Conservation (phyloP, 2,113 vertebrate genomes). For the Periophthalmus modestus region DNA sequence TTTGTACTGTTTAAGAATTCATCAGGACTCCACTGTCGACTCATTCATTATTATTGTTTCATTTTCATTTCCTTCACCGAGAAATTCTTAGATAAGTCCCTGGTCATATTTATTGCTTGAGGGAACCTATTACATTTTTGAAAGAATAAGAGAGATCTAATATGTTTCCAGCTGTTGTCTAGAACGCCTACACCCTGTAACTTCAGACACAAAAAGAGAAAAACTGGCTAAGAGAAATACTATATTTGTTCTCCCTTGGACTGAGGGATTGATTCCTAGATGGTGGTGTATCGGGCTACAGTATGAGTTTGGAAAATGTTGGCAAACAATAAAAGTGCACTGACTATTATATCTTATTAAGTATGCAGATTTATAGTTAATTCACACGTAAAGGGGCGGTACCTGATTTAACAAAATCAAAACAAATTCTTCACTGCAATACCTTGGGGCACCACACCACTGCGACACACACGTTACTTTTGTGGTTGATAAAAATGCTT, state of each 20-base stretch:
- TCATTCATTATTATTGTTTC: slow-evolving; percentile 13
- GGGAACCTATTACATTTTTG: slow-evolving; percentile 3
- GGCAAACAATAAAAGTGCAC: too few relatives aligned
- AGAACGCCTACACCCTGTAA: background rate
- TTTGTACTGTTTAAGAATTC: slow-evolving; percentile 3
- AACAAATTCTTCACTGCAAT: too few relatives aligned
- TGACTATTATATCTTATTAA: too few relatives aligned
- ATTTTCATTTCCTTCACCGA: slow-evolving; percentile 2
- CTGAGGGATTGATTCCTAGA: background rate
- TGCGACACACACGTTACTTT: too few relatives aligned
- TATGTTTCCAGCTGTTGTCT: background rate
- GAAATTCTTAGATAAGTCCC: background rate
- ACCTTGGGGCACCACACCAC: too few relatives aligned
- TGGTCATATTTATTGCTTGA: background rate
- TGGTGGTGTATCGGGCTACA: background rate
- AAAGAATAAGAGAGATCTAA: background rate
- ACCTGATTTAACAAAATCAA: too few relatives aligned
- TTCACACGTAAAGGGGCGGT: too few relatives aligned
- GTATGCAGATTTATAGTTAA: too few relatives aligned
- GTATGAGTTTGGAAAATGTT: background rate
- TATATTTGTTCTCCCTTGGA: too few relatives aligned
- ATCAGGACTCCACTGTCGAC: slow-evolving; percentile 4
- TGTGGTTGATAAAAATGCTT: too few relatives aligned
- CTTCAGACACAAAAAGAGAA: background rate
- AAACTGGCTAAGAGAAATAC: background rate